These are phyloP conservation scores for Selenia dentaria DNA, from an alignment of 2,888 invertebrate genomes.

Conservation along the genomic window DNA sequence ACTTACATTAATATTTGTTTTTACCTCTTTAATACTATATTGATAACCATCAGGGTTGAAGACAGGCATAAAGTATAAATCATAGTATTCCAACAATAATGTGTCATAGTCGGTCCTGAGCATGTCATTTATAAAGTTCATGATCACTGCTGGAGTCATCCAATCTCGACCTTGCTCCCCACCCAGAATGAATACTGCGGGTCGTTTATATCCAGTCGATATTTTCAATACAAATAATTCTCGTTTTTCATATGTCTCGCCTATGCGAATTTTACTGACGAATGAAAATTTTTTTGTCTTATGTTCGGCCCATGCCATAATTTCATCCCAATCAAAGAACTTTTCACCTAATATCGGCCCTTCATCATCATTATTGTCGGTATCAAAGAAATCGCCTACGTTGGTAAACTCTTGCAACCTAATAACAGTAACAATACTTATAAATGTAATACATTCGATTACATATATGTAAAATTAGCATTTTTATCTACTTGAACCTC, in stretches of 20 bases:
- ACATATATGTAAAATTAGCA: background rate
- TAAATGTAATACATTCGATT: no score
- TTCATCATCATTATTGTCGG: background rate
- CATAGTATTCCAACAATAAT: slow-evolving; percentile 46
- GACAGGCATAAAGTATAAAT: slow-evolving; percentile 66
- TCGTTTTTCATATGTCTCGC: slow-evolving; percentile 55
- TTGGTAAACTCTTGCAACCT: slow-evolving; percentile 17
- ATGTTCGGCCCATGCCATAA: slow-evolving; percentile 47
- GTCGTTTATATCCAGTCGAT: slow-evolving; percentile 42
- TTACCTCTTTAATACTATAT: slow-evolving; percentile 55
- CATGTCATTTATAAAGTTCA: slow-evolving; percentile 52
- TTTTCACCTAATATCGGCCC: slow-evolving; percentile 21
- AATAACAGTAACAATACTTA: background rate
- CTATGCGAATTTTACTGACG: slow-evolving; percentile 52
- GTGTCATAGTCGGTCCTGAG: slow-evolving; percentile 35
- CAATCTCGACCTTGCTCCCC: slow-evolving; percentile 71
- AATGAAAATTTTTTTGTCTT: slow-evolving; percentile 35
- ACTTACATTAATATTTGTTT: no score
- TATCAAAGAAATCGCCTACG: background rate
- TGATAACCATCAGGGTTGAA: slow-evolving; percentile 75
- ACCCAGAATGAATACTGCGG: slow-evolving; percentile 61
- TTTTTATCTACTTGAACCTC: no score
- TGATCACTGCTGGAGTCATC: slow-evolving; percentile 59
- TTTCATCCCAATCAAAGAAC: slow-evolving; percentile 46
- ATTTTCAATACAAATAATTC: slow-evolving; percentile 60